Evolutionary conservation across 2,797 vertebrate species (phyloP).

Genomic region (Macropus fuliginosus): DNA sequence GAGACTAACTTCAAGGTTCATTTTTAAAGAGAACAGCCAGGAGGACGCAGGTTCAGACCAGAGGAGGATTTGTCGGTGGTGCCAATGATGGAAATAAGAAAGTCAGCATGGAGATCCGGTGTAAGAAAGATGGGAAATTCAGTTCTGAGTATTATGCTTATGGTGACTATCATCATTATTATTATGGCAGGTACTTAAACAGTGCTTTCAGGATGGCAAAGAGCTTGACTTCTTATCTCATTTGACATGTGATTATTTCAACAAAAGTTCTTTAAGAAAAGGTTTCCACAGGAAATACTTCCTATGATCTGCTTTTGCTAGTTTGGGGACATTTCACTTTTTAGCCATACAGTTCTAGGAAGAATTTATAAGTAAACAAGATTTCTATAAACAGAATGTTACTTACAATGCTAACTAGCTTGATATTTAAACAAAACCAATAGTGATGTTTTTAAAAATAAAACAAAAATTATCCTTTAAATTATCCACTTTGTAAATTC

Average conservation of each 20-base stretch:
- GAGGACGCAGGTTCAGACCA: neutral
- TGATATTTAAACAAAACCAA: neutral
- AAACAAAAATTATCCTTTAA: slow-evolving; percentile 36
- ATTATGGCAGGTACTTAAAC: neutral
- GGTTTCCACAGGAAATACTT: neutral
- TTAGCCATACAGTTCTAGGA: neutral
- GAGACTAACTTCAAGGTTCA: too few relatives aligned
- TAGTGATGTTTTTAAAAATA: neutral
- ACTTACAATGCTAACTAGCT: slow-evolving; percentile 25
- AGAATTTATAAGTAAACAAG: neutral
- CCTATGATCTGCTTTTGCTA: neutral
- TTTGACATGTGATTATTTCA: neutral
- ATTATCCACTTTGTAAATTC: slow-evolving; percentile 43
- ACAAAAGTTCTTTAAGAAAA: neutral
- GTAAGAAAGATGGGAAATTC: neutral
- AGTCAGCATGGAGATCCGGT: too few relatives aligned
- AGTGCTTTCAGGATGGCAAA: neutral
- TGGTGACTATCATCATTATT: neutral
- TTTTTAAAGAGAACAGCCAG: neutral
- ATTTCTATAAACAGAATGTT: slow-evolving; percentile 1
- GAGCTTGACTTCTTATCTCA: neutral
- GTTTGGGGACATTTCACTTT: neutral
- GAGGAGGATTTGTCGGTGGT: neutral
- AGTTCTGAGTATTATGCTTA: neutral
- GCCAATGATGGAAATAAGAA: neutral